Evolutionary conservation across 2,113 vertebrate species (phyloP).

Genomic region (Varanus komodoensis): DNA sequence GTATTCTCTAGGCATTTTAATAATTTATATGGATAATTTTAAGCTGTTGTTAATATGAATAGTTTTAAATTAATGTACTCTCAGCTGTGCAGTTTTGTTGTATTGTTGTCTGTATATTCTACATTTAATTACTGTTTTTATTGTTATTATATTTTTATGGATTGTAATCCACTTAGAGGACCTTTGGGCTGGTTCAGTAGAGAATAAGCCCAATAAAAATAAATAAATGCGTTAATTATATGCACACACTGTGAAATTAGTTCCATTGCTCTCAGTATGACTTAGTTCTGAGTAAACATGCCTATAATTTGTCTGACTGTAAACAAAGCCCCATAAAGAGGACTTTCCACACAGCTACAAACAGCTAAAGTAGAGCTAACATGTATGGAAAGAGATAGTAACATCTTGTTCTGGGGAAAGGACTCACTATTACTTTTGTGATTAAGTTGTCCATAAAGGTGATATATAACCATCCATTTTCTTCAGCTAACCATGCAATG

Average conservation of each 20-base stretch:
- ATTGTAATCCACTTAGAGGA: no score
- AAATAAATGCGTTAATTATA: neutral
- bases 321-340: neutral
- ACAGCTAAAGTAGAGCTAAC: neutral
- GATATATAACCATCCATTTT: conserved; percentile 66
- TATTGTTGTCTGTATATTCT: no score
- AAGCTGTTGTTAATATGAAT: no score
- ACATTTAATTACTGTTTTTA: no score
- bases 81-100: no score
- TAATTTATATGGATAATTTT: no score
- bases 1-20: no score
- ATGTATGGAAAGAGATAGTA: conserved; percentile 42
- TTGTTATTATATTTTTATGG: no score
- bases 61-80: no score
- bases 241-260: neutral
- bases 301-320: neutral
- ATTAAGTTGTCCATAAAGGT: conserved; percentile 56
- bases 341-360: neutral
- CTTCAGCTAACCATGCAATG: conserved; percentile 54
- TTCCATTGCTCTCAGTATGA: neutral
- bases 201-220: no score
- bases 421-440: conserved; percentile 41
- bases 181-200: no score
- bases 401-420: conserved; percentile 36
- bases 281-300: neutral